Conservation (phyloP, 1,140 invertebrate genomes). For the Camponotus floridanus region DNA sequence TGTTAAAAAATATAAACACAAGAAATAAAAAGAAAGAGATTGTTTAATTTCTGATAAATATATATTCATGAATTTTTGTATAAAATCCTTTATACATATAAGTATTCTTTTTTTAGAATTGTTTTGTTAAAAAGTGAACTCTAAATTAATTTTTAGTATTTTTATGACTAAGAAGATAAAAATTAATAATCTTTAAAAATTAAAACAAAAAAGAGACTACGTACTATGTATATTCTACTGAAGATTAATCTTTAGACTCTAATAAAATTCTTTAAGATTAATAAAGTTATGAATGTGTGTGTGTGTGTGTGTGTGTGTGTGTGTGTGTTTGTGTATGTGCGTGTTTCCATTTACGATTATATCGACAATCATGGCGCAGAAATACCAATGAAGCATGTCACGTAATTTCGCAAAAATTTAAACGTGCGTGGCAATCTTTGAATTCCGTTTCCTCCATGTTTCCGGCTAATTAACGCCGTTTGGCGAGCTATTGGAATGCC, state of each 20-base stretch:
- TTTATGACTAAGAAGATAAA: too few relatives aligned
- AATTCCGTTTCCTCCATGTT: conserved; percentile 65
- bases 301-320: too few relatives aligned
- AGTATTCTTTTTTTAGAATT: too few relatives aligned
- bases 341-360: not conserved
- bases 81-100: too few relatives aligned
- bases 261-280: not conserved
- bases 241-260: not conserved
- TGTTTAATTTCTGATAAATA: not conserved
- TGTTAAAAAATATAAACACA: not conserved
- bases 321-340: too few relatives aligned
- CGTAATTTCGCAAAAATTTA: conserved; percentile 35
- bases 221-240: not conserved
- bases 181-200: not conserved
- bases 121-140: too few relatives aligned
- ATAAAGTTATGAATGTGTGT: not conserved
- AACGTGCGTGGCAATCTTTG: conserved; percentile 44
- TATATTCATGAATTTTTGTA: too few relatives aligned
- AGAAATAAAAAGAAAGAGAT: not conserved
- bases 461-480: conserved; percentile 71
- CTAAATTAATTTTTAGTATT: too few relatives aligned
- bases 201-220: not conserved
- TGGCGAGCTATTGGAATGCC: conserved; percentile 70
- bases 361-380: not conserved
- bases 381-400: conserved; percentile 17